These are phyloP conservation scores for Tricholauxania praeusta DNA, from an alignment of 2,888 invertebrate species.

Conservation along the genomic window DNA sequence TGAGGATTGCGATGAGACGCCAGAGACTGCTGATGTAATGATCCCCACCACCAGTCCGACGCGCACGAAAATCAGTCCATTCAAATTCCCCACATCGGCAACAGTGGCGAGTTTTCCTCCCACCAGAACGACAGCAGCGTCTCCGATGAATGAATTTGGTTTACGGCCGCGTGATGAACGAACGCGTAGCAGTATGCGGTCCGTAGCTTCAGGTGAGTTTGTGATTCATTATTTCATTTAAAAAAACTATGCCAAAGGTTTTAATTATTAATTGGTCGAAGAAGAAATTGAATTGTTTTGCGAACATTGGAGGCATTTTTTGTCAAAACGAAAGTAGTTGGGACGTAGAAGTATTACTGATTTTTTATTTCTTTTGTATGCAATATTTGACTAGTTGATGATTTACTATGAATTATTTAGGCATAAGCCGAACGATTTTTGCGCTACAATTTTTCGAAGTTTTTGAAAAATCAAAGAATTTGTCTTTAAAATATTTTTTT, in stretches of 20 bases:
- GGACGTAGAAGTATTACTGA: too few relatives aligned
- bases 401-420: too few relatives aligned
- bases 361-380: too few relatives aligned
- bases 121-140: neutral
- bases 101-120: slow-evolving; percentile 12
- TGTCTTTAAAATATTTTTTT: too few relatives aligned
- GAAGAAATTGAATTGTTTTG: neutral
- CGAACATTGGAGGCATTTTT: neutral
- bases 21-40: slow-evolving; percentile 7
- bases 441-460: too few relatives aligned
- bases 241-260: neutral
- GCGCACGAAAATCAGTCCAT: slow-evolving; percentile 50
- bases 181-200: slow-evolving; percentile 64
- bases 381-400: too few relatives aligned
- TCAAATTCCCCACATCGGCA: slow-evolving; percentile 44
- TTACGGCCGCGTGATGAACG: slow-evolving; percentile 59
- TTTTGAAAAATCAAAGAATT: too few relatives aligned
- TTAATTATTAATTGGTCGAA: neutral
- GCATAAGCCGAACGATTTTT: too few relatives aligned
- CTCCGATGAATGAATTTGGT: slow-evolving; percentile 47
- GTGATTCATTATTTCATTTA: slow-evolving; percentile 8
- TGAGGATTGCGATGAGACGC: slow-evolving; percentile 46
- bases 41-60: slow-evolving; percentile 36
- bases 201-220: slow-evolving; percentile 65
- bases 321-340: too few relatives aligned